A percentile compares a stretch with the other conserved stretches of the same genome.
These are phyloP conservation scores for Laterallus jamaicensis DNA, from an alignment of 2,113 vertebrate genomes.

Conservation along the genomic window DNA sequence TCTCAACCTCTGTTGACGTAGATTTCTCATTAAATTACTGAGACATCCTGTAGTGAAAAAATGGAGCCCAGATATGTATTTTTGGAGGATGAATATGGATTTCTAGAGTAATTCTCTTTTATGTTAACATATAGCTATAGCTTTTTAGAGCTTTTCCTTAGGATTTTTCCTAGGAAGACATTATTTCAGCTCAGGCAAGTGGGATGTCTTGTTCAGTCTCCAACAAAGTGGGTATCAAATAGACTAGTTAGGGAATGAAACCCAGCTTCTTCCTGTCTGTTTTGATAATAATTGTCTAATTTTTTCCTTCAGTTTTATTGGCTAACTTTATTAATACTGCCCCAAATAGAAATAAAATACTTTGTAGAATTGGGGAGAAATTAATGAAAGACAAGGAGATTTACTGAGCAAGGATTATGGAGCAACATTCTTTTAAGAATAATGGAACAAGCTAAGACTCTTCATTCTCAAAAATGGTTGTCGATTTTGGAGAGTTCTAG, in stretches of 20 bases:
- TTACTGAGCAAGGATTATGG: background rate
- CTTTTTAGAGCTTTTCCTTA: background rate
- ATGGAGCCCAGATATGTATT: background rate
- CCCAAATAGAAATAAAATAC: background rate
- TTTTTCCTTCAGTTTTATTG: background rate
- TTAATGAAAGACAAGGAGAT: background rate
- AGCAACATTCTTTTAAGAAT: background rate
- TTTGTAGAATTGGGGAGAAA: background rate
- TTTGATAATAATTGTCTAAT: background rate
- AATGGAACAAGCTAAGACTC: background rate
- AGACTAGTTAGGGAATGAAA: background rate
- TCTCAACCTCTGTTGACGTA: background rate
- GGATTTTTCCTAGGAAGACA: background rate
- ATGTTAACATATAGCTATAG: background rate
- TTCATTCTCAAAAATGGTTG: background rate
- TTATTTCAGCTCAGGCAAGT: background rate
- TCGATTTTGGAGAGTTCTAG: background rate
- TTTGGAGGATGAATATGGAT: background rate
- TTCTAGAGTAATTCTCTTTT: background rate
- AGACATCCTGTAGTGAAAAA: background rate
- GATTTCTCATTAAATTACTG: background rate
- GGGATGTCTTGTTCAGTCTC: background rate
- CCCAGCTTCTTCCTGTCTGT: background rate
- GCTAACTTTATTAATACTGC: background rate
- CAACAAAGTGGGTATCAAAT: background rate